phyloP scores from a whole-genome alignment of 2,888 invertebrate species.

The Heliconius ismenius region DNA sequence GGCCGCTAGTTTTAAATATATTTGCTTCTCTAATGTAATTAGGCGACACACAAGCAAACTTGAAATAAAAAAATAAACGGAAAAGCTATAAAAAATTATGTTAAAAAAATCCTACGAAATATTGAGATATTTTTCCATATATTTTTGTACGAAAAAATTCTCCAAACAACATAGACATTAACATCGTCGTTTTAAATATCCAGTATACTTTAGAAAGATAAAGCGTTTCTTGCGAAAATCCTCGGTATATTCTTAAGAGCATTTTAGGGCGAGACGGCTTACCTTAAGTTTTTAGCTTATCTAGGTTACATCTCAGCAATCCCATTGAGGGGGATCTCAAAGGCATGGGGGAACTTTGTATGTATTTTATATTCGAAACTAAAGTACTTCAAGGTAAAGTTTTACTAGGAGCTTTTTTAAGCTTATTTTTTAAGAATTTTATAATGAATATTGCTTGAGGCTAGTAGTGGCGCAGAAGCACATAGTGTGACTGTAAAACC shows the following conservation, averaged over 20 bases:
- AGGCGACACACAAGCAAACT: background rate
- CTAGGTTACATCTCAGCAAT: slow-evolving; percentile 61
- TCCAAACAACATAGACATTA: background rate
- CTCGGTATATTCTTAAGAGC: slow-evolving; percentile 31
- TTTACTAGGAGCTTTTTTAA: background rate
- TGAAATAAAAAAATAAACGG: background rate
- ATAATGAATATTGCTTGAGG: background rate
- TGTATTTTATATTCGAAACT: slow-evolving; percentile 24
- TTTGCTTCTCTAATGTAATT: no score
- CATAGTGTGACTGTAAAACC: no score
- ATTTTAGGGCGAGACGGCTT: slow-evolving; percentile 40
- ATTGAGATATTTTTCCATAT: background rate
- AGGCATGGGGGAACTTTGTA: slow-evolving; percentile 38
- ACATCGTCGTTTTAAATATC: slow-evolving; percentile 6
- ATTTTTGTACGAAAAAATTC: background rate
- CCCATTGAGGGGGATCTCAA: slow-evolving; percentile 52
- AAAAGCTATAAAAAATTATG: no score
- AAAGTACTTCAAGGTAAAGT: slow-evolving; percentile 2
- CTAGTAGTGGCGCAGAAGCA: no score
- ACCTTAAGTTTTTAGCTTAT: slow-evolving; percentile 50
- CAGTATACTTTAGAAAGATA: slow-evolving; percentile 3
- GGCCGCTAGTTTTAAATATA: no score
- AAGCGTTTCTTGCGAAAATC: slow-evolving; percentile 28
- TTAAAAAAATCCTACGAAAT: background rate
- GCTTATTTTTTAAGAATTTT: background rate